Evolutionary conservation across 2,797 vertebrate genomes (phyloP), one percentile per base, ranked within the genome.

Genomic region (Tenualosa ilisha): DNA sequence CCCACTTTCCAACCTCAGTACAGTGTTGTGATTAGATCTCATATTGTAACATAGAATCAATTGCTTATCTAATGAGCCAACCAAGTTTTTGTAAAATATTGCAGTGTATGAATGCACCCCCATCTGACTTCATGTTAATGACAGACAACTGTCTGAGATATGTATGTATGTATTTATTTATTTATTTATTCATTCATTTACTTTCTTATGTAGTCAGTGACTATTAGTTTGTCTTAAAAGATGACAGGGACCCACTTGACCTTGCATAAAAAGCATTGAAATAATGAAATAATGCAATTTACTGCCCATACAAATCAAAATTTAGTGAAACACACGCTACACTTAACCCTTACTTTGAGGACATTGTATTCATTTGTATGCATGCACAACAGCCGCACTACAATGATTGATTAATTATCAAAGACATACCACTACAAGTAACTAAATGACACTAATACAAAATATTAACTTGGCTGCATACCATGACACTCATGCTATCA

Each of bases 391-490:
- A 20, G 72, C 72, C 31, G 15, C 46, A 72, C 4, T 15, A 12
- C 15, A 72, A 40, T 40, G 40, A 72, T 37, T 15, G 31, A 79
- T 79, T 79, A 43, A 79, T 79, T 46, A 79, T 46, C 72, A 75
- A 75, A 37, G 68, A 43, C 68, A 79, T 22, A 20, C 17, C 72
- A 43, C 40, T 20, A 20, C 1, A 75, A 1, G 31, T 75, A 75
- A 75, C 40, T 75, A 75, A 79, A 79, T 43, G 68, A 15, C 72
- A 79, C 37, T 79, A 37, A 79, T 79, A 11, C 37, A 79, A 22
- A 0, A 20, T 22, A 79, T 79, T 79, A 79, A 13, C 40, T 79
- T 43, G 40, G 15, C 72, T n/a, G 37, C 37, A 2, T 22, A 40
- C 72, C 72, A 75, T 40, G 68, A 40, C 13, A 75, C 68, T 15